Evolutionary conservation across 2,888 invertebrate genomes (phyloP).

Genomic region (Caenorhabditis macrosperma): DNA sequence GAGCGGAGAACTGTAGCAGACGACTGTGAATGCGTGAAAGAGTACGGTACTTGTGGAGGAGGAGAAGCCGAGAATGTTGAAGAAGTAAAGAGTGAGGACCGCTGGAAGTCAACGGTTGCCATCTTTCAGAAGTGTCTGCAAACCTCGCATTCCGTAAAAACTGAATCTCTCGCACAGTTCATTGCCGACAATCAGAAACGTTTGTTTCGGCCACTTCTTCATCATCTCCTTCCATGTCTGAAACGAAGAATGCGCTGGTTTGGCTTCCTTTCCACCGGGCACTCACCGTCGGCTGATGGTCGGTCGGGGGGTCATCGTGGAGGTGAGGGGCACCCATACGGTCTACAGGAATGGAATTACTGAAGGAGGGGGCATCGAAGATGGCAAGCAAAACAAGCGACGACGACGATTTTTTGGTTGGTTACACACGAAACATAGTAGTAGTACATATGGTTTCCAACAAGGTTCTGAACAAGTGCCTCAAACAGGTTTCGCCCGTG

Average conservation of each 20-base stretch:
- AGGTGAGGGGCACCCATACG: slow-evolving; percentile 49
- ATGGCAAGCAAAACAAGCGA: neutral
- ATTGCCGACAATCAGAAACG: slow-evolving; percentile 88
- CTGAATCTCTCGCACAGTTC: slow-evolving; percentile 98
- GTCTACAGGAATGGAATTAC: slow-evolving; percentile 40
- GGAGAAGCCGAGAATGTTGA: slow-evolving; percentile 86
- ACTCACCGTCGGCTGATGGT: slow-evolving; percentile 44
- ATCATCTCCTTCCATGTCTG: slow-evolving; percentile 57
- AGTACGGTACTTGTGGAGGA: slow-evolving; percentile 89
- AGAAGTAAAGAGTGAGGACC: slow-evolving; percentile 90
- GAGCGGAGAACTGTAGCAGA: slow-evolving; percentile 91
- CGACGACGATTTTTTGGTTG: slow-evolving; percentile 46
- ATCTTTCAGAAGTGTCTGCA: no score
- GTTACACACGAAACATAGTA: slow-evolving; percentile 49
- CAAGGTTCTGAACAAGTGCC: slow-evolving; percentile 30
- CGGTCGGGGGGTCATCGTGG: slow-evolving; percentile 39
- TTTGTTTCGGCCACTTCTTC: slow-evolving; percentile 71
- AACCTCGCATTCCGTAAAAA: slow-evolving; percentile 96
- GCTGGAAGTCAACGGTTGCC: slow-evolving; percentile 84
- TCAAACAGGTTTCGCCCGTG: slow-evolving; percentile 30
- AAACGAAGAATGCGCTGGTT: no score
- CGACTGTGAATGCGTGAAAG: slow-evolving; percentile 91
- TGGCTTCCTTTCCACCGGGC: no score
- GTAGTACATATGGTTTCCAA: slow-evolving; percentile 51
- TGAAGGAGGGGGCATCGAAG: slow-evolving; percentile 22